Conservation (phyloP, 2,797 vertebrate genomes). For the Sebastes glaucus region DNA sequence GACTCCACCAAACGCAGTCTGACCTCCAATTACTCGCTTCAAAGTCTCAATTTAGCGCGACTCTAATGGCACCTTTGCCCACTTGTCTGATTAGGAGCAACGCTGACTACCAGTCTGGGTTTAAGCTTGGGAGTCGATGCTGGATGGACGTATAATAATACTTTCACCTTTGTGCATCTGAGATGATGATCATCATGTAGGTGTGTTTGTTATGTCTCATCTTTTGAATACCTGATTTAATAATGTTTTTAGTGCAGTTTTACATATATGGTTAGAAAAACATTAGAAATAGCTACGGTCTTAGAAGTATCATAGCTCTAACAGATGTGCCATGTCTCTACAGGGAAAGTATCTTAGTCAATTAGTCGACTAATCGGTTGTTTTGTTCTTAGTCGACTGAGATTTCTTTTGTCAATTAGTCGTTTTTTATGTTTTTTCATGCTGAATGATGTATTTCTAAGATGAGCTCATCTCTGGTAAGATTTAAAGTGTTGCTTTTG, state of each 20-base stretch:
- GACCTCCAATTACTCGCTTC: slow-evolving; percentile 56
- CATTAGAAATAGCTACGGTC: not conserved
- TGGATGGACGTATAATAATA: not conserved
- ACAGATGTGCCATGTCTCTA: not conserved
- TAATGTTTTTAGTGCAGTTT: not conserved
- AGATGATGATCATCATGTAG: not conserved
- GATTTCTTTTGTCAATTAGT: too few relatives aligned
- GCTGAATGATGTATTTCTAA: too few relatives aligned
- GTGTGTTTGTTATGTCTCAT: not conserved
- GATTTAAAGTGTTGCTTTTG: too few relatives aligned
- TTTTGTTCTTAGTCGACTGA: too few relatives aligned
- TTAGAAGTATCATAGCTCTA: not conserved
- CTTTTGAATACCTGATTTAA: not conserved
- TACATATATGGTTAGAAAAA: not conserved
- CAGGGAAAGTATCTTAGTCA: too few relatives aligned
- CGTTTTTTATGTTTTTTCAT: too few relatives aligned
- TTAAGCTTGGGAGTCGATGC: not conserved
- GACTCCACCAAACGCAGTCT: slow-evolving; percentile 7
- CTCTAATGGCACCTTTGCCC: slow-evolving; percentile 66
- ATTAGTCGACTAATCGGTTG: too few relatives aligned
- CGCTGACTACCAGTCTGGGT: slow-evolving; percentile 7
- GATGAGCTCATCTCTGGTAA: too few relatives aligned
- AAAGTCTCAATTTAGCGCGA: slow-evolving; percentile 63
- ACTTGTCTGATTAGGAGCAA: slow-evolving; percentile 46
- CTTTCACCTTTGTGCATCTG: not conserved